Percentiles rank a stretch among this genome's conserved stretches.
These are phyloP conservation scores for Periparus ater DNA, from an alignment of 2,797 vertebrate genomes.

Conservation along the genomic window DNA sequence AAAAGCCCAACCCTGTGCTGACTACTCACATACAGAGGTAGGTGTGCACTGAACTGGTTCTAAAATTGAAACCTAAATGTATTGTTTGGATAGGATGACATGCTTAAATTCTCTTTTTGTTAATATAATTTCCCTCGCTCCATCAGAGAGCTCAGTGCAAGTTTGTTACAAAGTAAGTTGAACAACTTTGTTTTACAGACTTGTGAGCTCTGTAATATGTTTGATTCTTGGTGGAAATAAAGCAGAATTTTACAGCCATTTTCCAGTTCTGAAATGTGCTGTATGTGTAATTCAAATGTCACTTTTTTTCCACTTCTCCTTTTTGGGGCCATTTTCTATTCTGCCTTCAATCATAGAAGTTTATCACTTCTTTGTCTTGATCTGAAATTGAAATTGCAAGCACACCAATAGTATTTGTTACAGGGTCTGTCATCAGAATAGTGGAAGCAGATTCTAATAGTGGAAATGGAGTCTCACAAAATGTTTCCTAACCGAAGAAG, in stretches of 20 bases:
- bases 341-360: neutral
- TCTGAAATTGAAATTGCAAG: neutral
- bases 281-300: slow-evolving; percentile 27
- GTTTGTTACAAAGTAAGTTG: neutral
- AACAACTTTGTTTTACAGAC: neutral
- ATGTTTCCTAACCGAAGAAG: neutral
- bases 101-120: neutral
- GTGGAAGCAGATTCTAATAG: neutral
- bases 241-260: neutral
- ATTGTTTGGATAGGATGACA: neutral
- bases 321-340: neutral
- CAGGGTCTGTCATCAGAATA: neutral
- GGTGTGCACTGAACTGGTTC: neutral
- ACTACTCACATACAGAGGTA: neutral
- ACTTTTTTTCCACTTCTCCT: slow-evolving; percentile 16
- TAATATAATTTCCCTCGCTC: neutral
- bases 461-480: neutral
- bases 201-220: neutral
- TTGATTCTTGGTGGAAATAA: neutral
- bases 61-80: neutral
- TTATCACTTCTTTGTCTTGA: neutral
- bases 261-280: neutral
- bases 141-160: neutral
- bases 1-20: neutral
- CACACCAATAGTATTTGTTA: neutral